Conservation (phyloP, 2,113 vertebrate genomes). For the Arenaria interpres region DNA sequence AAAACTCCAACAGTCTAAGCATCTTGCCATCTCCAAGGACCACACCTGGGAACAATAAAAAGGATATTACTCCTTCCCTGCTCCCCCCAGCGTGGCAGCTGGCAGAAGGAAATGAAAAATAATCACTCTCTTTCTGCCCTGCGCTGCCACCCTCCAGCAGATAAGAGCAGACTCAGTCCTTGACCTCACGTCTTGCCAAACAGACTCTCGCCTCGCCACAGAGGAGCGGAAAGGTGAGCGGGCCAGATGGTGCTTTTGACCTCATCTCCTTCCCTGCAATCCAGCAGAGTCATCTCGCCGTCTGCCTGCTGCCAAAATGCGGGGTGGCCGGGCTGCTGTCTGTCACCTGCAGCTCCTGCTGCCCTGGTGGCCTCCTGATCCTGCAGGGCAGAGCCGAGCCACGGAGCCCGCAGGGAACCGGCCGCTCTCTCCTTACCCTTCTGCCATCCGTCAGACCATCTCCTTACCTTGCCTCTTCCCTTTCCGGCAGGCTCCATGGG, state of each 20-base stretch:
- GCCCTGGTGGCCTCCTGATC: not conserved
- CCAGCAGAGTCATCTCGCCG: not conserved
- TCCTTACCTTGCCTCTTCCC: too few species aligned
- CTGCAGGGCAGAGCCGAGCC: not conserved
- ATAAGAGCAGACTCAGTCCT: not conserved
- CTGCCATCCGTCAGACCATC: not conserved
- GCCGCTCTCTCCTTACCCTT: not conserved
- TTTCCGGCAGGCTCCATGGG: not conserved
- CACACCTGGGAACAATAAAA: not conserved
- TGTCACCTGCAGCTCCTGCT: not conserved
- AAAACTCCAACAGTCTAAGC: not conserved
- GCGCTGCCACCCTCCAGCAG: not conserved
- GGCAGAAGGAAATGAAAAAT: not conserved
- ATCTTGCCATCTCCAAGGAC: not conserved
- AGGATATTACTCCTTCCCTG: not conserved
- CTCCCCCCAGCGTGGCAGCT: not conserved
- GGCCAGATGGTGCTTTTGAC: not conserved
- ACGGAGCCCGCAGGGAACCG: accelerated
- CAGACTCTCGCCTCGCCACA: not conserved
- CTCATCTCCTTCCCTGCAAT: not conserved
- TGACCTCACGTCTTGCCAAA: not conserved
- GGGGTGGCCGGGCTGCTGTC: accelerated
- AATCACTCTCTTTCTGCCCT: not conserved
- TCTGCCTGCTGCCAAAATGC: not conserved
- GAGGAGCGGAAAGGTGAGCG: not conserved